Evolutionary conservation across 2,797 vertebrate species (phyloP).

Genomic region (Danio aesculapii): DNA sequence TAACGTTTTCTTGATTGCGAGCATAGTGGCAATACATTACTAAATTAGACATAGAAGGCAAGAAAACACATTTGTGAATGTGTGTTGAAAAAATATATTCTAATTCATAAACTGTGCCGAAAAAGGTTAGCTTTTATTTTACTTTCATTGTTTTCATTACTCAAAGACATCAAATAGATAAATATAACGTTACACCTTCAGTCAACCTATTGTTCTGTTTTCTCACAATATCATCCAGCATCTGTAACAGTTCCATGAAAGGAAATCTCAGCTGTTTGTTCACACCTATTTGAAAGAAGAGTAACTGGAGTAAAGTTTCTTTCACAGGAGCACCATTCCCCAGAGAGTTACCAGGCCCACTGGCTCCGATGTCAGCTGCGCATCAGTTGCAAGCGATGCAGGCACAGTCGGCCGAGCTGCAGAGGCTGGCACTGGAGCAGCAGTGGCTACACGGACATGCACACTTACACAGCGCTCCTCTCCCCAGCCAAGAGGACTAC

Average conservation of each 20-base stretch:
- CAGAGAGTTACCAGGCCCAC: slow-evolving; percentile 90
- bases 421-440: slow-evolving; percentile 98
- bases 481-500: slow-evolving; percentile 98
- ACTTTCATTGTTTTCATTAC: not conserved
- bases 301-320: slow-evolving; percentile 21
- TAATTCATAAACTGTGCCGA: too few species aligned
- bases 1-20: too few species aligned
- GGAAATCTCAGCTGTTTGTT: not conserved
- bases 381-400: slow-evolving; percentile 99
- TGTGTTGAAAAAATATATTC: too few species aligned
- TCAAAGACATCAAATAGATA: not conserved
- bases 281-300: not conserved
- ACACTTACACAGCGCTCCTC: slow-evolving; percentile 93
- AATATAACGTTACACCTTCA: not conserved
- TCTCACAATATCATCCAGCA: not conserved
- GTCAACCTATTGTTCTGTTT: not conserved
- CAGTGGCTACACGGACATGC: slow-evolving; percentile 97
- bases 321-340: slow-evolving; percentile 87
- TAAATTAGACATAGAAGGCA: not conserved
- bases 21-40: not conserved
- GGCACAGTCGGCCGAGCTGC: slow-evolving; percentile 97
- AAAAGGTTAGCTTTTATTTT: not conserved
- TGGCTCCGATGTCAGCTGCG: slow-evolving; percentile 96
- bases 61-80: too few species aligned
- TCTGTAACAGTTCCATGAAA: not conserved